These are phyloP conservation scores for Coreius guichenoti DNA, from an alignment of 2,797 vertebrate genomes.

Conservation along the genomic window DNA sequence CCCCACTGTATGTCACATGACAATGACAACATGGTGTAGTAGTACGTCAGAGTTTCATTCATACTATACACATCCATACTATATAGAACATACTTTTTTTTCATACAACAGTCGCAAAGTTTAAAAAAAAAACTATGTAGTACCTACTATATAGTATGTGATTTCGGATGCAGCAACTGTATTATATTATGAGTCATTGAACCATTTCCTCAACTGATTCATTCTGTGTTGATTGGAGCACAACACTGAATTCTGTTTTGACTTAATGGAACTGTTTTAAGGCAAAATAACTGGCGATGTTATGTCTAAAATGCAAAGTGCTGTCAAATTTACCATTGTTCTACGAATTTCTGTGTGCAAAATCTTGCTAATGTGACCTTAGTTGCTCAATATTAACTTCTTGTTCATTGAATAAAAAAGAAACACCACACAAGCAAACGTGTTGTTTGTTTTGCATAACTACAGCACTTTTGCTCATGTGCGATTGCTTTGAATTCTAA, in stretches of 20 bases:
- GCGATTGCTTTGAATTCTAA: neutral
- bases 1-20: too few relatives aligned
- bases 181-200: neutral
- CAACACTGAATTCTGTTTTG: neutral
- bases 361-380: neutral
- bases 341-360: fast-evolving
- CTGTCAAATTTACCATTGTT: neutral
- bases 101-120: neutral
- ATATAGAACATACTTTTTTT: neutral
- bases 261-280: neutral
- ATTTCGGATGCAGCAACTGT: neutral
- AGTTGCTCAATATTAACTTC: neutral
- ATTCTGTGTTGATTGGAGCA: neutral
- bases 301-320: neutral
- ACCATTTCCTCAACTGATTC: neutral
- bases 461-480: neutral
- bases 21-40: neutral
- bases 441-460: neutral
- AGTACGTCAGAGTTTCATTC: neutral
- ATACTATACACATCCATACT: neutral
- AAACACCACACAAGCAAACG: too few relatives aligned
- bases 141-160: neutral
- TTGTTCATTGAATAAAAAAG: neutral
- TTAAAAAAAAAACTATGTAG: neutral
- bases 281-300: neutral